These are phyloP conservation scores for Chauna torquata DNA, from an alignment of 2,113 vertebrate species.

Conservation along the genomic window DNA sequence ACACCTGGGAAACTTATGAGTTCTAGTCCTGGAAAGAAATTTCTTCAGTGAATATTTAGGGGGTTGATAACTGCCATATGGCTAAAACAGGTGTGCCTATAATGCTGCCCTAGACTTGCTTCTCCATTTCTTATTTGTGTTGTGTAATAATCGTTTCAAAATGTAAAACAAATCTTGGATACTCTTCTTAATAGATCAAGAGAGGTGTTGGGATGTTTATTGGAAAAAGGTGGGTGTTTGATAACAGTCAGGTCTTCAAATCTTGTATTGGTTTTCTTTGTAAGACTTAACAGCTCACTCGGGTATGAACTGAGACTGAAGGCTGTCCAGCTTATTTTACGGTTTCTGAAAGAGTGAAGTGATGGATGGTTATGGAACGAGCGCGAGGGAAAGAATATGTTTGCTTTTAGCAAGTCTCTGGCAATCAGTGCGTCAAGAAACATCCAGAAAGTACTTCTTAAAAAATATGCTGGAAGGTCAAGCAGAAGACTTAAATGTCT, in stretches of 20 bases:
- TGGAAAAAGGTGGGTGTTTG: not conserved
- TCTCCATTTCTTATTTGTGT: accelerated
- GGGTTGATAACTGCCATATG: not conserved
- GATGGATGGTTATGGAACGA: not conserved
- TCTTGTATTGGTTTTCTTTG: not conserved
- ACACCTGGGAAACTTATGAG: not conserved
- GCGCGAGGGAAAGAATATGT: not conserved
- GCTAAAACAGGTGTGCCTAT: not conserved
- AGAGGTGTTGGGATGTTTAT: not conserved
- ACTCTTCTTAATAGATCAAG: accelerated
- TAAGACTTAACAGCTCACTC: not conserved
- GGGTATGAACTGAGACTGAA: not conserved
- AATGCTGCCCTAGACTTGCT: not conserved
- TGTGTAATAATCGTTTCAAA: not conserved
- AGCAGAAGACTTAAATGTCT: not conserved
- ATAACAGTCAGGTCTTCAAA: not conserved
- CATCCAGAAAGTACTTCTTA: not conserved
- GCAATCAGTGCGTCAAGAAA: not conserved
- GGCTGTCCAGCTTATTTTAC: not conserved
- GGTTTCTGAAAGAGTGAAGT: not conserved
- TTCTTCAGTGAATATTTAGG: not conserved
- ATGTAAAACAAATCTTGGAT: not conserved
- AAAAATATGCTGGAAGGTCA: not conserved
- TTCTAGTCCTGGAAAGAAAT: not conserved
- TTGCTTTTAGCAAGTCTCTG: not conserved